These are phyloP conservation scores for Cantharis lateralis DNA, from an alignment of 2,888 invertebrate genomes.

Conservation along the genomic window DNA sequence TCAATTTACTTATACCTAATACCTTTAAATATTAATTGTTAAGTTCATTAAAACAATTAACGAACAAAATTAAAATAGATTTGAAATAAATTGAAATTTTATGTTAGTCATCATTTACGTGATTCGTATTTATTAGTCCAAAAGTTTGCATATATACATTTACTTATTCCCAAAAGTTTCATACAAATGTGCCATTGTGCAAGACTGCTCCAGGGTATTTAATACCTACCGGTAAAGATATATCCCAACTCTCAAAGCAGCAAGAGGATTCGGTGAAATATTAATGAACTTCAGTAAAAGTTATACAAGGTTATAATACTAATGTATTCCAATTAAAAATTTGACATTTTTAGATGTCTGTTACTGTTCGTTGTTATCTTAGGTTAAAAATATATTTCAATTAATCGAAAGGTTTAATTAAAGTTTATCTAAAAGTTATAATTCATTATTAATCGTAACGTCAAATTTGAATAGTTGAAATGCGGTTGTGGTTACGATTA, in stretches of 20 bases:
- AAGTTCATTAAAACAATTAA: background rate
- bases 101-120: background rate
- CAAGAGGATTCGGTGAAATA: background rate
- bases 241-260: background rate
- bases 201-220: background rate
- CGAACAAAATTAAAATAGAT: background rate
- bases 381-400: background rate
- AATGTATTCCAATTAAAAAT: background rate
- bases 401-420: background rate
- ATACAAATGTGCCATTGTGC: background rate
- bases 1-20: background rate
- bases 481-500: background rate
- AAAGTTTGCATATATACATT: background rate
- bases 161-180: background rate
- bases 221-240: background rate
- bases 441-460: background rate
- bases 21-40: background rate
- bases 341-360: background rate
- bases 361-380: background rate
- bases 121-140: background rate
- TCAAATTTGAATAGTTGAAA: background rate
- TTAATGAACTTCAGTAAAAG: background rate
- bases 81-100: background rate
- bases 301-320: background rate
- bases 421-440: background rate